Conservation (phyloP, 2,888 invertebrate species). For the Hirtodrosophila histrioides region DNA sequence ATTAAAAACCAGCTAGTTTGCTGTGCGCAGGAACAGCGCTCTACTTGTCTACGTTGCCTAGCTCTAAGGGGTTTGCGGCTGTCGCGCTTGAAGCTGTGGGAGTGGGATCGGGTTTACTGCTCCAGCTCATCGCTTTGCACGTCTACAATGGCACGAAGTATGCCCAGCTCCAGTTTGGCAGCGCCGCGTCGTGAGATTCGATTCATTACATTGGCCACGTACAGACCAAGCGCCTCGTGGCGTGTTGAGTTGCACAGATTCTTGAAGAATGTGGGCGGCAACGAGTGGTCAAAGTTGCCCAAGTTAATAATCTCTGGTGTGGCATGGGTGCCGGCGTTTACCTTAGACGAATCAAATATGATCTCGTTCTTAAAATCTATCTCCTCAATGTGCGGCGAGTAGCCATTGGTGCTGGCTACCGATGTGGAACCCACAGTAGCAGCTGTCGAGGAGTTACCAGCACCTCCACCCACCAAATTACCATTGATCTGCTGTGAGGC, state of each 20-base stretch:
- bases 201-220: slow-evolving; percentile 83
- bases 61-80: slow-evolving; percentile 8
- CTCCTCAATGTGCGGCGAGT: slow-evolving; percentile 81
- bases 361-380: slow-evolving; percentile 82
- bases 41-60: slow-evolving; percentile 29
- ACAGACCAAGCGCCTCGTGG: slow-evolving; percentile 82
- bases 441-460: slow-evolving; percentile 70
- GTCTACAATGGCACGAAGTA: slow-evolving; percentile 83
- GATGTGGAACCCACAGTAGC: slow-evolving; percentile 77
- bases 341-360: slow-evolving; percentile 74
- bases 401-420: slow-evolving; percentile 79
- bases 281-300: slow-evolving; percentile 82
- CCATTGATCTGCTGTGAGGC: slow-evolving; percentile 64
- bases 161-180: slow-evolving; percentile 81
- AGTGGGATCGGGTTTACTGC: slow-evolving; percentile 53
- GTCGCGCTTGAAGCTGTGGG: not conserved
- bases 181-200: slow-evolving; percentile 79
- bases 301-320: slow-evolving; percentile 78
- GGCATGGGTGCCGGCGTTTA: slow-evolving; percentile 40
- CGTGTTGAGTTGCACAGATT: slow-evolving; percentile 83
- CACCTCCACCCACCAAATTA: slow-evolving; percentile 40
- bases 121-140: slow-evolving; percentile 82
- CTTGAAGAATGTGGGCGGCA: slow-evolving; percentile 83
- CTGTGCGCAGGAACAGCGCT: slow-evolving; percentile 4
- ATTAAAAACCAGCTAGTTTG: slow-evolving; percentile 17